A percentile compares a stretch with the other conserved stretches of the same genome.
These are phyloP conservation scores for Dendrolimus pini DNA, from an alignment of 2,888 invertebrate species.

Conservation along the genomic window DNA sequence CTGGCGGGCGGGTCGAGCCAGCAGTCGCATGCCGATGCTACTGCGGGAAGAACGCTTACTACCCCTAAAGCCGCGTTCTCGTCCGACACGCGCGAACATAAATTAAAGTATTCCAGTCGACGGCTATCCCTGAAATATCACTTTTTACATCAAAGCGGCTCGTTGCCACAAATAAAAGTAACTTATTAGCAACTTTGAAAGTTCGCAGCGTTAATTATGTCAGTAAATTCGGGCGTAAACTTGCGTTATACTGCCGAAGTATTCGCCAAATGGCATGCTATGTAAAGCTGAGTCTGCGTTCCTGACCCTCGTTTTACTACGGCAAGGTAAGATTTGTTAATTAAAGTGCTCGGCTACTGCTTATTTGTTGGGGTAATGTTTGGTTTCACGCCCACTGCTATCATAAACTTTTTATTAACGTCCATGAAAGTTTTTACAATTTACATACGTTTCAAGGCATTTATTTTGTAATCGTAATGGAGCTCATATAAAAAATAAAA, in stretches of 20 bases:
- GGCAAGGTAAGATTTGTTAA: constrained; percentile 32
- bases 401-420: too few species aligned
- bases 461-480: too few species aligned
- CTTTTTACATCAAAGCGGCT: constrained; percentile 8
- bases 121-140: neutral
- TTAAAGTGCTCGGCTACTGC: constrained; percentile 17
- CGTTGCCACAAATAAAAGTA: constrained; percentile 10
- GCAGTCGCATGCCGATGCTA: neutral
- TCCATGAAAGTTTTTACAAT: too few species aligned
- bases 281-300: constrained; percentile 25
- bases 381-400: neutral
- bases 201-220: constrained; percentile 13
- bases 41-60: neutral
- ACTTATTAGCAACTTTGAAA: constrained; percentile 6
- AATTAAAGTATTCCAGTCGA: neutral
- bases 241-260: constrained; percentile 22
- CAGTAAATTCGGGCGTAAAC: constrained; percentile 28
- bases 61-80: neutral
- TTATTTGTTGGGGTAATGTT: constrained; percentile 4
- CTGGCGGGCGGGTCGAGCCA: neutral
- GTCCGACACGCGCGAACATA: neutral
- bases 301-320: constrained; percentile 19
- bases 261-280: constrained; percentile 25
- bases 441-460: too few species aligned
- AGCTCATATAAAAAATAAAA: neutral